These are phyloP conservation scores for Sisyra nigra DNA, from an alignment of 2,888 invertebrate genomes.

Conservation along the genomic window DNA sequence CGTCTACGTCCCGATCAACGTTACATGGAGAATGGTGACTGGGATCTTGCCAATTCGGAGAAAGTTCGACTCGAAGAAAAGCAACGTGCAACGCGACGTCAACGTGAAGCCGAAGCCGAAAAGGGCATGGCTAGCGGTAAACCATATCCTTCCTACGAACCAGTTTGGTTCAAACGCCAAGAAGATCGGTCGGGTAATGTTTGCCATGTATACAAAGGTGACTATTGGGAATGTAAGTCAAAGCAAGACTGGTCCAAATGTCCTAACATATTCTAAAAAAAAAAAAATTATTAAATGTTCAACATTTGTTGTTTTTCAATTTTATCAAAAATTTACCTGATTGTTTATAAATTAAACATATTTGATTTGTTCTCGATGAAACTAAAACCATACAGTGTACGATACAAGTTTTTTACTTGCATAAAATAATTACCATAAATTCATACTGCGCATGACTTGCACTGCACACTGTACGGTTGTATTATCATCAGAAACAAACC, in stretches of 20 bases:
- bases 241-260: slow-evolving; percentile 78
- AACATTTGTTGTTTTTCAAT: too few relatives aligned
- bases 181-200: slow-evolving; percentile 51
- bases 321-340: too few relatives aligned
- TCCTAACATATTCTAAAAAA: slow-evolving; percentile 77
- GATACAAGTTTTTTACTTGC: too few relatives aligned
- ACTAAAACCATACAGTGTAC: too few relatives aligned
- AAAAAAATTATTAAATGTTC: too few relatives aligned
- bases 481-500: too few relatives aligned
- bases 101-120: slow-evolving; percentile 68
- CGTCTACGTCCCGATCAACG: slow-evolving; percentile 90
- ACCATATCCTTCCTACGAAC: slow-evolving; percentile 58
- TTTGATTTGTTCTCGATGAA: too few relatives aligned
- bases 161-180: slow-evolving; percentile 80
- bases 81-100: slow-evolving; percentile 66
- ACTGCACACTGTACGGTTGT: too few relatives aligned
- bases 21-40: slow-evolving; percentile 86
- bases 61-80: slow-evolving; percentile 87
- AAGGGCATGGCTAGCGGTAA: slow-evolving; percentile 41
- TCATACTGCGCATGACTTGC: too few relatives aligned
- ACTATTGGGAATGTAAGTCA: slow-evolving; percentile 88
- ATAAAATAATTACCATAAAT: too few relatives aligned
- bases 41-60: slow-evolving; percentile 82
- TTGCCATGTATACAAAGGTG: slow-evolving; percentile 70
- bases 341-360: too few relatives aligned